phyloP scores from a whole-genome alignment of 2,113 vertebrate genomes.

The Thunnus thynnus region DNA sequence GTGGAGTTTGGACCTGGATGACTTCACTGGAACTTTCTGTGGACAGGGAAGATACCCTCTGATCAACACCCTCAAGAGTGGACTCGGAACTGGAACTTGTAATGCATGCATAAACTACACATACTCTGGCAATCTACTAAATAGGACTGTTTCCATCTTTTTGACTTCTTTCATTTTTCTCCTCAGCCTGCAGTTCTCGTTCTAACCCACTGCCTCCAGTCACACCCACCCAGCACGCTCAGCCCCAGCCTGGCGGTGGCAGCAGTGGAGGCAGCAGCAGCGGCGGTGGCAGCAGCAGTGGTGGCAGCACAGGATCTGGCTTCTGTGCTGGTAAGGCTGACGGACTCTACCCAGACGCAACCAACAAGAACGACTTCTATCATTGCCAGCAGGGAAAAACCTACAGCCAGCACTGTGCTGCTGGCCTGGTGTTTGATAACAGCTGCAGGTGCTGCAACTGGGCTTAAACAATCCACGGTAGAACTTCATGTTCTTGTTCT shows the following conservation, averaged over 20 bases:
- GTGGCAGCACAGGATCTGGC: constrained; percentile 39
- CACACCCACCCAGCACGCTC: constrained; percentile 18
- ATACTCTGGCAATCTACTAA: not conserved
- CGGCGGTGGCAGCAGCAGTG: constrained; percentile 19
- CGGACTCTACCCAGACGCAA: constrained; percentile 79
- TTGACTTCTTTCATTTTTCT: not conserved
- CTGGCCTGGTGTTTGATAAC: constrained; percentile 76
- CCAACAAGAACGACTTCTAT: constrained; percentile 81
- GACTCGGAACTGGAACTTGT: constrained; percentile 69
- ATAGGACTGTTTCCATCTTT: not conserved
- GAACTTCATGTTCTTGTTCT: not conserved
- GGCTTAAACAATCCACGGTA: constrained; percentile 59
- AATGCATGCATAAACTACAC: not conserved
- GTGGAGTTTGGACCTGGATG: constrained; percentile 82
- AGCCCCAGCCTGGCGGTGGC: constrained; percentile 18
- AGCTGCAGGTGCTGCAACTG: constrained; percentile 86
- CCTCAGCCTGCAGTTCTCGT: constrained; percentile 69
- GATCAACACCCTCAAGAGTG: constrained; percentile 79
- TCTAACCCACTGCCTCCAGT: constrained; percentile 55
- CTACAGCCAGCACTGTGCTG: constrained; percentile 56
- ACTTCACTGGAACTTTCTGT: constrained; percentile 84
- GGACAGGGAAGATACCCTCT: constrained; percentile 81
- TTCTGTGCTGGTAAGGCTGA: constrained; percentile 85
- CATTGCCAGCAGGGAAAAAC: constrained; percentile 69
- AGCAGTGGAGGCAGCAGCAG: constrained; percentile 38